phyloP scores from a whole-genome alignment of 2,888 invertebrate species.

The Acanthosoma haemorrhoidale region DNA sequence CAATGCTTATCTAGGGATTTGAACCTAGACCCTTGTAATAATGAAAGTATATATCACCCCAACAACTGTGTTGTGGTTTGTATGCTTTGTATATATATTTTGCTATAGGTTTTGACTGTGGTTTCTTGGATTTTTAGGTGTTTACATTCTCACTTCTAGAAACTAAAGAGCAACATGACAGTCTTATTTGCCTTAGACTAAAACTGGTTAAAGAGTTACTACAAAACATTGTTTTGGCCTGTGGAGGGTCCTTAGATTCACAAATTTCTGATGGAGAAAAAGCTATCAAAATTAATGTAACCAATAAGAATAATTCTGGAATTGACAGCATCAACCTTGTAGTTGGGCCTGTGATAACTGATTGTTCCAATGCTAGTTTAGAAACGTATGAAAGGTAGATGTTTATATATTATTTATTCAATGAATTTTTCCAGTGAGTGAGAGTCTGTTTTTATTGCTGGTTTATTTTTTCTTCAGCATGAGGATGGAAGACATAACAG shows the following conservation, averaged over 20 bases:
- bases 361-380: neutral
- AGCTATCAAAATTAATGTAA: neutral
- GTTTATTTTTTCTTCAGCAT: slow-evolving; percentile 14
- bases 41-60: too few species aligned
- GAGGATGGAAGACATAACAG: slow-evolving; percentile 26
- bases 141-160: neutral
- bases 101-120: neutral
- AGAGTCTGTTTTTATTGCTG: neutral
- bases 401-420: neutral
- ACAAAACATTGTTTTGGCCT: slow-evolving; percentile 2
- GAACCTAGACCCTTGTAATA: too few species aligned
- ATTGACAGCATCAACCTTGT: neutral
- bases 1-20: too few species aligned
- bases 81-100: too few species aligned
- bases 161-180: neutral
- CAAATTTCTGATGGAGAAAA: neutral
- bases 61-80: too few species aligned
- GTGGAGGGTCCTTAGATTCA: slow-evolving; percentile 4
- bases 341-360: neutral
- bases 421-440: neutral
- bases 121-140: neutral
- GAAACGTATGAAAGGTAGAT: slow-evolving; percentile 6
- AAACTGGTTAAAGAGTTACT: neutral
- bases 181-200: neutral
- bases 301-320: neutral